Evolutionary conservation across 2,888 invertebrate species (phyloP).

Genomic region (Choristoneura rosaceana): DNA sequence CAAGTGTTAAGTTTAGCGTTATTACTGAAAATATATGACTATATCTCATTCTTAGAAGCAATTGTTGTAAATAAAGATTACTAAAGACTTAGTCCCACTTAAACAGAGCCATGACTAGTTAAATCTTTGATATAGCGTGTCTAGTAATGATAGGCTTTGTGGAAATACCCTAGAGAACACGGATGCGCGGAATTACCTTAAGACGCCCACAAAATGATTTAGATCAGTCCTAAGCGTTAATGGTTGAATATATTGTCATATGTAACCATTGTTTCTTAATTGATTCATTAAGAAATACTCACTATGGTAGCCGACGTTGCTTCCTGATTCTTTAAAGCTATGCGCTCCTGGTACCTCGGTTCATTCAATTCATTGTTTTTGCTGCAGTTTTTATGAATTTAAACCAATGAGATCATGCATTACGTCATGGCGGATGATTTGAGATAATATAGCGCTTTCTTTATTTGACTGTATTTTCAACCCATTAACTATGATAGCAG

Average conservation of each 20-base stretch:
- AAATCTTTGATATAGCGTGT: slow-evolving; percentile 16
- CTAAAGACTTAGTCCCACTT: background rate
- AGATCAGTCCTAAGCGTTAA: slow-evolving; percentile 26
- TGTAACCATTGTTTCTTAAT: slow-evolving; percentile 55
- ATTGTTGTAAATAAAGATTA: background rate
- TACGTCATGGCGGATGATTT: background rate
- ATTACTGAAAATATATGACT: background rate
- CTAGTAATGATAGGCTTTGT: slow-evolving; percentile 25
- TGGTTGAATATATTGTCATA: slow-evolving; percentile 22
- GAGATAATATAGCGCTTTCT: background rate
- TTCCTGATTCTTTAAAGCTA: slow-evolving; percentile 36
- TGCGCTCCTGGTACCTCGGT: slow-evolving; percentile 21
- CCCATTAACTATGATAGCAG: background rate
- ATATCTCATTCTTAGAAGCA: background rate
- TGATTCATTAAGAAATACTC: slow-evolving; percentile 48
- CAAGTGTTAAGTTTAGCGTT: too few relatives aligned
- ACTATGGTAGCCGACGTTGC: slow-evolving; percentile 38
- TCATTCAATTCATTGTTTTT: slow-evolving; percentile 22
- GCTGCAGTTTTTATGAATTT: background rate
- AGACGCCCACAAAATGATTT: slow-evolving; percentile 45
- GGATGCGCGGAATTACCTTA: slow-evolving; percentile 49
- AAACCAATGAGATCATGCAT: background rate
- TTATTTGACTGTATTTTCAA: background rate
- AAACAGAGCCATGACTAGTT: slow-evolving; percentile 5
- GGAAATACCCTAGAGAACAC: slow-evolving; percentile 38